A percentile compares a stretch with the other conserved stretches of the same genome.
Evolutionary conservation across 2,797 vertebrate genomes (phyloP).

Genomic region (Hemibagrus guttatus): DNA sequence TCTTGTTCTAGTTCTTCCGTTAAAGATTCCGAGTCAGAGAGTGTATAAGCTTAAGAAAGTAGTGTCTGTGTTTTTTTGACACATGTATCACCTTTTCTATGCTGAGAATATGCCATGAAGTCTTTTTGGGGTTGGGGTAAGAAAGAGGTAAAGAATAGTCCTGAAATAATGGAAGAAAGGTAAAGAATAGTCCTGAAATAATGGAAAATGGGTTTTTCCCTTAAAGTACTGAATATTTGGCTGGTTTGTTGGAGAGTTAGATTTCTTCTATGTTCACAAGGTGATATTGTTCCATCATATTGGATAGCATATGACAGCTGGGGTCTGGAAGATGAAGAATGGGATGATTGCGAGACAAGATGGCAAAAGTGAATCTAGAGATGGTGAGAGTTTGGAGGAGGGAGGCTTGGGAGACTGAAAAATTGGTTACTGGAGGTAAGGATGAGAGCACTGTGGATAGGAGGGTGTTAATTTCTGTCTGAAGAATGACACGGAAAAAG

Average conservation of each 20-base stretch:
- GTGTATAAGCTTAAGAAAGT: background rate
- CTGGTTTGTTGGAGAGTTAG: constrained; percentile 2
- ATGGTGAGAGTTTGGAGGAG: constrained; percentile 20
- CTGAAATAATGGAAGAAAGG: background rate
- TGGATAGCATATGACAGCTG: constrained; percentile 28
- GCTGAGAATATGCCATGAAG: background rate
- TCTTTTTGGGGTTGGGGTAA: background rate
- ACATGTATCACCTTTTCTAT: background rate
- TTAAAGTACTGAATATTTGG: background rate
- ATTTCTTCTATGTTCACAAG: background rate
- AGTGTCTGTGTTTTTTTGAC: background rate
- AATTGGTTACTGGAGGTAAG: constrained; percentile 3
- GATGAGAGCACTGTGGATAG: constrained; percentile 17
- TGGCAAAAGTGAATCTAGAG: background rate
- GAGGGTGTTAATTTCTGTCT: background rate
- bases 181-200: background rate
- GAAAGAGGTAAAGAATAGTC: background rate
- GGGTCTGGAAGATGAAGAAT: constrained; percentile 21
- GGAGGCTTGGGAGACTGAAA: constrained; percentile 15
- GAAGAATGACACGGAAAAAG: background rate
- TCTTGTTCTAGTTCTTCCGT: background rate
- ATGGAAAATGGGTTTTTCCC: background rate
- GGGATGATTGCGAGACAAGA: constrained; percentile 25
- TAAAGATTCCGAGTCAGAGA: background rate
- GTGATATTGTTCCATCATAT: constrained; percentile 27